Conservation (phyloP, 2,797 vertebrate species). For the Coreius guichenoti region DNA sequence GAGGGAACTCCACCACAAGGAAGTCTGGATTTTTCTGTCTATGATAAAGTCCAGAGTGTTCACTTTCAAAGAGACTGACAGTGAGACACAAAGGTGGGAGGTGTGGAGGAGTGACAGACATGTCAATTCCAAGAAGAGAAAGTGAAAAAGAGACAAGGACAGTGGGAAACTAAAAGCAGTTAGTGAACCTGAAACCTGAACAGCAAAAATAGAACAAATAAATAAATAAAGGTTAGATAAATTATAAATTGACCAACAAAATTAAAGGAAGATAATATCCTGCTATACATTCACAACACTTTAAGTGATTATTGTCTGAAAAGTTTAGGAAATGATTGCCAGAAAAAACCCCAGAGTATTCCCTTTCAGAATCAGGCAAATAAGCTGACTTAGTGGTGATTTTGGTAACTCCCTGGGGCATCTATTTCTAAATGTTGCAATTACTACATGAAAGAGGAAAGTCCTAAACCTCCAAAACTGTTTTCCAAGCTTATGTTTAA, state of each 20-base stretch:
- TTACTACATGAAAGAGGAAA: neutral
- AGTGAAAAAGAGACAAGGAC: slow-evolving; percentile 30
- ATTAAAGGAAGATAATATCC: neutral
- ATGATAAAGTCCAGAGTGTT: slow-evolving; percentile 32
- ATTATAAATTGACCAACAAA: neutral
- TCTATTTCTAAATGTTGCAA: neutral
- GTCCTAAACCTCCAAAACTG: neutral
- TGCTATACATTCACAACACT: neutral
- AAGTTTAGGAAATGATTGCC: neutral
- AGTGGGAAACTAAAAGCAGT: slow-evolving; percentile 4
- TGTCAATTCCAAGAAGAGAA: slow-evolving; percentile 37
- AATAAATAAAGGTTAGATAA: neutral
- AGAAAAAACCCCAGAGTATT: neutral
- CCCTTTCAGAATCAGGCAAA: neutral
- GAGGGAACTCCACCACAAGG: slow-evolving; percentile 44
- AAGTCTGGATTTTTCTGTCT: slow-evolving; percentile 39
- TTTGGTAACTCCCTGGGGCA: slow-evolving; percentile 17
- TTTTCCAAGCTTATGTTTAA: neutral
- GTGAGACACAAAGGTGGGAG: slow-evolving; percentile 30
- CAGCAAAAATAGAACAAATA: neutral
- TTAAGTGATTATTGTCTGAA: neutral
- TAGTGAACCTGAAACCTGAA: slow-evolving; percentile 19
- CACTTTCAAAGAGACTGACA: slow-evolving; percentile 37
- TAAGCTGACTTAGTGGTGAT: neutral
- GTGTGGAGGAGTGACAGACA: slow-evolving; percentile 40